phyloP scores from a whole-genome alignment of 2,113 vertebrate species.

The Rhizomys pruinosus region DNA sequence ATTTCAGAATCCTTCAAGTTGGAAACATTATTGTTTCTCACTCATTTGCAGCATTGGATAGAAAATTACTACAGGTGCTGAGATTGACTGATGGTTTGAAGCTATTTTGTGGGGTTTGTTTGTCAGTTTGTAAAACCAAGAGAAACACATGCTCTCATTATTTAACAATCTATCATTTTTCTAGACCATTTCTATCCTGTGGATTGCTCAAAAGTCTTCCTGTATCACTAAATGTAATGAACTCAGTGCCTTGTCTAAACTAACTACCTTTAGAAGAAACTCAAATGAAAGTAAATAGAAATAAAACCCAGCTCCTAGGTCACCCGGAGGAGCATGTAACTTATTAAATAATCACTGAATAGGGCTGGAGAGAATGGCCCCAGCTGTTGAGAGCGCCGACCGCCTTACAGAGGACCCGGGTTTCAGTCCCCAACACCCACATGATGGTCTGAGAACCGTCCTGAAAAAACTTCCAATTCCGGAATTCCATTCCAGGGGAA shows the following conservation, averaged over 20 bases:
- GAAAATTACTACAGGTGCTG: not conserved
- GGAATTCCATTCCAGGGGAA: too few species aligned
- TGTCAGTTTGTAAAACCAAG: not conserved
- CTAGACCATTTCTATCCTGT: not conserved
- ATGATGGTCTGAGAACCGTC: too few species aligned
- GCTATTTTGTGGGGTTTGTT: not conserved
- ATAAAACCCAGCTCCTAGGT: not conserved
- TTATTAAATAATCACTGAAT: not conserved
- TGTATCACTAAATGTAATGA: not conserved
- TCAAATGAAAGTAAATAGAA: constrained; percentile 9
- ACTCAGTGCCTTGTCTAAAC: not conserved
- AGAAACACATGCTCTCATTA: not conserved
- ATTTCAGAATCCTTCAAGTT: constrained; percentile 6
- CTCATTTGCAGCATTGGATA: not conserved
- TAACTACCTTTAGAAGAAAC: not conserved
- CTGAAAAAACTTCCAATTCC: too few species aligned
- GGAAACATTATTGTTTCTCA: not conserved
- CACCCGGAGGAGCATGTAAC: not conserved
- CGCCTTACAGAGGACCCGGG: too few species aligned
- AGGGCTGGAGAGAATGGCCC: too few species aligned
- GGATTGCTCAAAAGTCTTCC: not conserved
- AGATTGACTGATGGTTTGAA: not conserved
- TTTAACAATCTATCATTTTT: not conserved
- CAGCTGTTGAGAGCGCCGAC: too few species aligned
- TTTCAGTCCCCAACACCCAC: too few species aligned